Evolutionary conservation across 2,113 vertebrate species (phyloP).

Genomic region (Petrocephalus microphthalmus): DNA sequence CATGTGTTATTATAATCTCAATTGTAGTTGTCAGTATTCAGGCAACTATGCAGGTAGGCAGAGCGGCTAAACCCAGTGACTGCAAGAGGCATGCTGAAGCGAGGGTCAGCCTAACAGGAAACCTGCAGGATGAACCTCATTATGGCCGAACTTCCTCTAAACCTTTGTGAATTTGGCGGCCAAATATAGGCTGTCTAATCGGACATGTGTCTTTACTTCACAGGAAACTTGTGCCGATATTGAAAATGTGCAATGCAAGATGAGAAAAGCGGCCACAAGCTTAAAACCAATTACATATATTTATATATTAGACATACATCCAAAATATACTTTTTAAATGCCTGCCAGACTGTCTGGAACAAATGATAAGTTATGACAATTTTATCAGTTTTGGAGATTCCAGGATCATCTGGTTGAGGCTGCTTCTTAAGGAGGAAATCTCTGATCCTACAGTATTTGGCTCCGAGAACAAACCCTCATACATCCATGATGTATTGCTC

Average conservation of each 20-base stretch:
- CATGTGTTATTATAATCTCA: not conserved
- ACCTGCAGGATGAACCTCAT: conserved; percentile 65
- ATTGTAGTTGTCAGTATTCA: not conserved
- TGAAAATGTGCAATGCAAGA: not conserved
- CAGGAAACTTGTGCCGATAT: conserved; percentile 40
- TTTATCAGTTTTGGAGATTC: conserved; percentile 55
- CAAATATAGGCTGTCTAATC: conserved; percentile 53
- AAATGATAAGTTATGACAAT: conserved; percentile 64
- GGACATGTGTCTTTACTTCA: conserved; percentile 68
- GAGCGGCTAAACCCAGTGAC: conserved; percentile 34
- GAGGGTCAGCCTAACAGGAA: conserved; percentile 58
- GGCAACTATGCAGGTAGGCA: not conserved
- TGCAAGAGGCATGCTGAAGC: not conserved
- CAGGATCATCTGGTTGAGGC: conserved; percentile 60
- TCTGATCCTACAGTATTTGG: conserved; percentile 44
- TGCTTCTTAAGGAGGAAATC: conserved; percentile 41
- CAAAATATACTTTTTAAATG: not conserved
- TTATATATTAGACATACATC: not conserved
- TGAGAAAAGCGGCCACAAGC: not conserved
- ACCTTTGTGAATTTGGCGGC: conserved; percentile 59
- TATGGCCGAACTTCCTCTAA: conserved; percentile 62
- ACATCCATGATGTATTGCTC: not conserved
- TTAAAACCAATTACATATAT: not conserved
- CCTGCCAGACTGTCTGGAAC: conserved; percentile 74
- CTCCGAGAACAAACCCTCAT: not conserved